Evolutionary conservation across 2,888 invertebrate species (phyloP).

Genomic region (Mactromeris polynyma): DNA sequence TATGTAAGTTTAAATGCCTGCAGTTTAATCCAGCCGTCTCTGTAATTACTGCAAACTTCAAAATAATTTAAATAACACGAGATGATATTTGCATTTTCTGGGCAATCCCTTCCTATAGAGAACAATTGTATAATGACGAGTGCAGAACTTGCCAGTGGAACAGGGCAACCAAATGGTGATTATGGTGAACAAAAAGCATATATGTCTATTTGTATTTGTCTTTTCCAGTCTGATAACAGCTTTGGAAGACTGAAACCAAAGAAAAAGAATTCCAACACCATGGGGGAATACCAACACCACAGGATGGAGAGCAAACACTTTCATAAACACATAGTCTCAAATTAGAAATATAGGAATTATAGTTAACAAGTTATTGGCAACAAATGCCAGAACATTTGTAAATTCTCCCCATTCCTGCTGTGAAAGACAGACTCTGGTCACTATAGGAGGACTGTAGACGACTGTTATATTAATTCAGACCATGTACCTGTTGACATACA

Average conservation of each 20-base stretch:
- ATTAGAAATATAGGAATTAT: background rate
- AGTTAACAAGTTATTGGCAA: constrained; percentile 8
- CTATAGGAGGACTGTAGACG: too few species aligned
- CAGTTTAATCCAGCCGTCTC: too few species aligned
- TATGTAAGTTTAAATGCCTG: too few species aligned
- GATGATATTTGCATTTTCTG: too few species aligned
- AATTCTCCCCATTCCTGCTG: background rate
- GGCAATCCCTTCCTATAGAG: too few species aligned
- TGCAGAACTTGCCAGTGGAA: too few species aligned
- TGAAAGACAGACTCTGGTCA: background rate
- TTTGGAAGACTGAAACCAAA: background rate
- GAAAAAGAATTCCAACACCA: background rate
- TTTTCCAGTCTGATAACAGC: too few species aligned
- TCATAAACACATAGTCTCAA: background rate
- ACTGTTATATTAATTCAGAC: background rate
- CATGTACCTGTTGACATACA: constrained; percentile 13
- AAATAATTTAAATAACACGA: too few species aligned
- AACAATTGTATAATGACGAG: too few species aligned
- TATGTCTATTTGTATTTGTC: background rate
- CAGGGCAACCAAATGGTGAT: too few species aligned
- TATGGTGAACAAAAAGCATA: background rate
- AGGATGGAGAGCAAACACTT: background rate
- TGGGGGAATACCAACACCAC: background rate
- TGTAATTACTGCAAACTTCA: too few species aligned
- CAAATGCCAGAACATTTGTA: background rate